Evolutionary conservation across 2,113 vertebrate species (phyloP).

Genomic region (Chloebia gouldiae): DNA sequence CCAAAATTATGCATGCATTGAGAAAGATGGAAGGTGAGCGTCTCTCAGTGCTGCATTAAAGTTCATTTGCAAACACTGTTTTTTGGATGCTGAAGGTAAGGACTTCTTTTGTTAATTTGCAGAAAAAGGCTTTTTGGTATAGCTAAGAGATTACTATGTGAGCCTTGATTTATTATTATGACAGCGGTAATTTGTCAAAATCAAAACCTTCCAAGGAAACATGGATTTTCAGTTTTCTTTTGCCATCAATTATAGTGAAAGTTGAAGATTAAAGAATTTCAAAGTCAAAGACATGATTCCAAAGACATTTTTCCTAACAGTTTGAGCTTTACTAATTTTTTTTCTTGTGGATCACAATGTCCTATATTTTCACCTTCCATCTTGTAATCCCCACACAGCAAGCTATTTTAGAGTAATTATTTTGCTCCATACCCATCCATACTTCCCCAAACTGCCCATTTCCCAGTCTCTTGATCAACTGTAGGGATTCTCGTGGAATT

Average conservation of each 20-base stretch:
- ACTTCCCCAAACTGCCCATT: conserved; percentile 99
- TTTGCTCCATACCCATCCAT: conserved; percentile 95
- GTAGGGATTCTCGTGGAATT: conserved; percentile 95
- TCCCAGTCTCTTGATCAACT: conserved; percentile 97
- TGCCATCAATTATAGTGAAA: conserved; percentile 28
- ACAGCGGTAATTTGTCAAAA: conserved; percentile 40
- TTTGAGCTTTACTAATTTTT: neutral
- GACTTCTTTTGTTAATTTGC: neutral
- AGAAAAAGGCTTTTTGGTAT: neutral
- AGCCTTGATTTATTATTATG: conserved; percentile 24
- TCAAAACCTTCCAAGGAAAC: conserved; percentile 7
- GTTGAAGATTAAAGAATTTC: conserved; percentile 43
- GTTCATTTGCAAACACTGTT: neutral
- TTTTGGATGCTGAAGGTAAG: neutral
- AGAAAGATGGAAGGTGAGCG: conserved; percentile 80
- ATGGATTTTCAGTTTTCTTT: neutral
- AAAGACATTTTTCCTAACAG: neutral
- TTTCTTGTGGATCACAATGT: neutral
- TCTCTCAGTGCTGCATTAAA: neutral
- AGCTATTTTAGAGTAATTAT: conserved; percentile 67
- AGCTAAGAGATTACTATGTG: neutral
- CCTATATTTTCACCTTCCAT: conserved; percentile 76
- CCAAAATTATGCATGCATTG: conserved; percentile 83
- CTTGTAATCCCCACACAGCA: conserved; percentile 64
- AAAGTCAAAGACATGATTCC: neutral